Percentiles rank a stretch among this genome's conserved stretches.
Conservation (phyloP, 1,140 invertebrate species). For the Lordiphosa clarofinis region DNA sequence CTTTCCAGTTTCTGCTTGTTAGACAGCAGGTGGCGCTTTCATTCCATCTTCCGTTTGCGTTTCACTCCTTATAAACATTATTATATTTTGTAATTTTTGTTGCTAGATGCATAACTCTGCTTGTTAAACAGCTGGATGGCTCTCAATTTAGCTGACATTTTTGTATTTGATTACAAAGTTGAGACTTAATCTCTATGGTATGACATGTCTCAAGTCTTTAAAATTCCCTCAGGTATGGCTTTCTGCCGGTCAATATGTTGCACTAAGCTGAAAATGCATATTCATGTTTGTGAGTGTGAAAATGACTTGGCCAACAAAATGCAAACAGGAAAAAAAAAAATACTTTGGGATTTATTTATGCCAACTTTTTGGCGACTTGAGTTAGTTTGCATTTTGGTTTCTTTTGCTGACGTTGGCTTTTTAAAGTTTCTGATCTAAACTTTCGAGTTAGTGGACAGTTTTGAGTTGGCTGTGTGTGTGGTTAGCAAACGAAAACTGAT, state of each 20-base stretch:
- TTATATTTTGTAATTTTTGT: slow-evolving; percentile 14
- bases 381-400: slow-evolving; percentile 37
- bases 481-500: slow-evolving; percentile 39
- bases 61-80: slow-evolving; percentile 9
- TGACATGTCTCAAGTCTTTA: not conserved
- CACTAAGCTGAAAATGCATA: slow-evolving; percentile 4
- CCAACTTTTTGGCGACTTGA: slow-evolving; percentile 19
- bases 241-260: slow-evolving; percentile 14
- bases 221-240: slow-evolving; percentile 3
- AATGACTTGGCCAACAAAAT: not conserved
- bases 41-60: slow-evolving; percentile 7
- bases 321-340: slow-evolving; percentile 14
- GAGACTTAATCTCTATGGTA: not conserved
- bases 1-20: slow-evolving; percentile 1
- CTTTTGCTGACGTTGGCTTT: slow-evolving; percentile 38
- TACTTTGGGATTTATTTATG: slow-evolving; percentile 39
- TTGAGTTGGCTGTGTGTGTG: slow-evolving; percentile 30
- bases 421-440: slow-evolving; percentile 45
- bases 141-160: not conserved
- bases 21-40: slow-evolving; percentile 24
- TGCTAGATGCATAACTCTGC: slow-evolving; percentile 14
- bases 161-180: slow-evolving; percentile 18
- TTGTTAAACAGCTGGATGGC: not conserved
- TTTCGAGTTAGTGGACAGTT: slow-evolving; percentile 55
- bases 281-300: slow-evolving; percentile 1